These are phyloP conservation scores for Magallana gigas DNA, from an alignment of 1,140 invertebrate genomes.

Conservation along the genomic window DNA sequence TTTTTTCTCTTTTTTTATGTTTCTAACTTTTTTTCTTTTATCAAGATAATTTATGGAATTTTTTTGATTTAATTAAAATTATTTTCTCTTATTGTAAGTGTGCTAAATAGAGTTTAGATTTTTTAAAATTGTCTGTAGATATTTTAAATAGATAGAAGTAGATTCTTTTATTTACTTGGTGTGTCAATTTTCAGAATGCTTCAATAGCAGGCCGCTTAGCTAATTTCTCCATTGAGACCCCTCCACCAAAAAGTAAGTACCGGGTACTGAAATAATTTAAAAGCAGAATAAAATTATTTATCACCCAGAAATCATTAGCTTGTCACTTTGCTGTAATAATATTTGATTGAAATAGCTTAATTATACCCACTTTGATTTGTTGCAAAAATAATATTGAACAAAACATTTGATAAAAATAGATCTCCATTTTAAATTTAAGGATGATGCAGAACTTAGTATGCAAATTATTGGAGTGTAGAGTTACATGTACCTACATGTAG, in stretches of 20 bases:
- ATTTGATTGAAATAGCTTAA: too few species aligned
- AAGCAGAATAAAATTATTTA: too few species aligned
- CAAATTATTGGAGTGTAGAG: too few species aligned
- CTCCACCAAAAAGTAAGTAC: not conserved
- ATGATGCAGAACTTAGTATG: too few species aligned
- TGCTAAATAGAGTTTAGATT: not conserved
- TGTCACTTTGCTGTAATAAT: too few species aligned
- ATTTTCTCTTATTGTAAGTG: not conserved
- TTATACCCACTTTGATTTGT: too few species aligned
- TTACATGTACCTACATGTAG: too few species aligned
- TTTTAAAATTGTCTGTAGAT: not conserved
- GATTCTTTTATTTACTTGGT: not conserved
- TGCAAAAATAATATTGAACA: too few species aligned
- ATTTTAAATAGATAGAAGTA: not conserved
- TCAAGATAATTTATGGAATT: not conserved
- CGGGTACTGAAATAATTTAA: too few species aligned
- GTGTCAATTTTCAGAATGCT: slow-evolving; percentile 45
- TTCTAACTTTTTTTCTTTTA: not conserved
- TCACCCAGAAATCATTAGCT: too few species aligned
- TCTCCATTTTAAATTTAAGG: too few species aligned
- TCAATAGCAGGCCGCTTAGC: slow-evolving; percentile 49
- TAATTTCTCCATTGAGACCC: slow-evolving; percentile 29
- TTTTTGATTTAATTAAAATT: not conserved
- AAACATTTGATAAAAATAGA: too few species aligned
- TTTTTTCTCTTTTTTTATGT: not conserved